phyloP scores from a whole-genome alignment of 1,140 invertebrate genomes.

The Protaetia brevitarsis region DNA sequence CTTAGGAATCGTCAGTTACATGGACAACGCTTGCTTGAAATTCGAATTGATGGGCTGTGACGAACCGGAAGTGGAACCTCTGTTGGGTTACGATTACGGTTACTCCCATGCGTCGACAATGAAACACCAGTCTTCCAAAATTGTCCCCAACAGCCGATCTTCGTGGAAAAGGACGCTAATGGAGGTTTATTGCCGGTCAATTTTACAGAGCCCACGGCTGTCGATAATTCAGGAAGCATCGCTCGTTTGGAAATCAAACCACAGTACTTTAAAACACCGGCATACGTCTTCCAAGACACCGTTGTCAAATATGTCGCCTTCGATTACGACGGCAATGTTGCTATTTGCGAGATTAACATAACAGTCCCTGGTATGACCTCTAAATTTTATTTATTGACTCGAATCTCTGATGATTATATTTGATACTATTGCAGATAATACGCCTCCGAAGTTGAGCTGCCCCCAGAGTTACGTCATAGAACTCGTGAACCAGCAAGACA shows the following conservation, averaged over 20 bases:
- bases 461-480: constrained; percentile 95
- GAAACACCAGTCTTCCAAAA: constrained; percentile 96
- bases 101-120: constrained; percentile 93
- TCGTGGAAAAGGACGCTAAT: constrained; percentile 82
- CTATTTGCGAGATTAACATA: constrained; percentile 94
- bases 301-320: constrained; percentile 94
- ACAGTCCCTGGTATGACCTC: constrained; percentile 74
- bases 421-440: constrained; percentile 66
- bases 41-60: constrained; percentile 96
- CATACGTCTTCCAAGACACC: constrained; percentile 85
- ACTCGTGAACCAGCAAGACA: constrained; percentile 84
- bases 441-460: constrained; percentile 88
- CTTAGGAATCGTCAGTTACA: constrained; percentile 86
- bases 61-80: constrained; percentile 70
- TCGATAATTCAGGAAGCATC: constrained; percentile 92
- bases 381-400: constrained; percentile 21
- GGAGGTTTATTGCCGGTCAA: constrained; percentile 85
- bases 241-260: constrained; percentile 89
- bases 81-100: constrained; percentile 90
- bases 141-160: constrained; percentile 87
- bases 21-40: constrained; percentile 94
- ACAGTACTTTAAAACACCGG: constrained; percentile 83
- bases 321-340: constrained; percentile 95
- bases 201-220: constrained; percentile 87
- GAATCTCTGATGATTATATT: background rate